These are phyloP conservation scores for Arothron firmamentum DNA, from an alignment of 2,113 vertebrate genomes.

Conservation along the genomic window DNA sequence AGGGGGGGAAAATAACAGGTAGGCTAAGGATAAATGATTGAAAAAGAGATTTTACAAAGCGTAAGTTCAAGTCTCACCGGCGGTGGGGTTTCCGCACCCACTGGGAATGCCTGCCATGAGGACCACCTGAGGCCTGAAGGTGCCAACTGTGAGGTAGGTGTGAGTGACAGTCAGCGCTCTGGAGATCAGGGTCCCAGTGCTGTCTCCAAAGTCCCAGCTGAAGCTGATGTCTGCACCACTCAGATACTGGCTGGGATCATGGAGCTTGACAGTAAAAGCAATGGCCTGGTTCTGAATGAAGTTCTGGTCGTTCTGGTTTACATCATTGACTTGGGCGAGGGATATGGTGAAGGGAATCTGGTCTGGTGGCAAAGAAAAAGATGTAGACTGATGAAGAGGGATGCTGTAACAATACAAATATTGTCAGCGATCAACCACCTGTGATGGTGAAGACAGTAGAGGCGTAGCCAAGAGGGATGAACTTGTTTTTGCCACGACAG, in stretches of 20 bases:
- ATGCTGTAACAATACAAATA: too few relatives aligned
- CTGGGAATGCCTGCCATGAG: slow-evolving; percentile 87
- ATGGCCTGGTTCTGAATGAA: slow-evolving; percentile 88
- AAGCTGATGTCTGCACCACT: slow-evolving; percentile 82
- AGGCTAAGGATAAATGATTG: neutral
- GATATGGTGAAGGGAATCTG: slow-evolving; percentile 86
- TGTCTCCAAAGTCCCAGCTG: slow-evolving; percentile 93
- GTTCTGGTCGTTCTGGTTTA: slow-evolving; percentile 71
- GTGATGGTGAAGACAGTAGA: slow-evolving; percentile 84
- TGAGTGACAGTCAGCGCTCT: slow-evolving; percentile 81
- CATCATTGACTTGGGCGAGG: slow-evolving; percentile 78
- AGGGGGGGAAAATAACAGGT: slow-evolving; percentile 1
- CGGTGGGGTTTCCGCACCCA: slow-evolving; percentile 70
- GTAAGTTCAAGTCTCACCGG: slow-evolving; percentile 53
- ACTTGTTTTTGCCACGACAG: slow-evolving; percentile 79
- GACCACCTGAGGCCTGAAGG: slow-evolving; percentile 80
- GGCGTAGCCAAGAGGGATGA: slow-evolving; percentile 83
- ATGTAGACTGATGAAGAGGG: neutral
- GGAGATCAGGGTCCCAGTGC: slow-evolving; percentile 86
- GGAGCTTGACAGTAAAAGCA: slow-evolving; percentile 80
- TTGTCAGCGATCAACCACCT: slow-evolving; percentile 65
- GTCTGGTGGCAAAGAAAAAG: slow-evolving; percentile 68
- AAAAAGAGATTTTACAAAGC: neutral
- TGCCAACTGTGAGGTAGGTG: slow-evolving; percentile 79
- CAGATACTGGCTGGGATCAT: slow-evolving; percentile 90